These are phyloP conservation scores for Cyclophora punctaria DNA, from an alignment of 2,888 invertebrate genomes.

Conservation along the genomic window DNA sequence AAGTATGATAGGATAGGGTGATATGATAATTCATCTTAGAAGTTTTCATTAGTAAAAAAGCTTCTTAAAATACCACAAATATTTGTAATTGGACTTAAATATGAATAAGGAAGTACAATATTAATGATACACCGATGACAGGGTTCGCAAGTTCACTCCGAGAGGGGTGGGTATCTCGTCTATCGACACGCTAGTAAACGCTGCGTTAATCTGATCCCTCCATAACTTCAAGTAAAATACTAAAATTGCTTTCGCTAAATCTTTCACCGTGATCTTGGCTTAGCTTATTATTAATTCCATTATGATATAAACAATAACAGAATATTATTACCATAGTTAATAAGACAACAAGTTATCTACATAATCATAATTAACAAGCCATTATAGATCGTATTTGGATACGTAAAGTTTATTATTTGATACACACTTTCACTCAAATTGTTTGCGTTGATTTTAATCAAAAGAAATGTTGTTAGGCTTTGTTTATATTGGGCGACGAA, in stretches of 20 bases:
- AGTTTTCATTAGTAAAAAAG: too few species aligned
- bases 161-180: conserved; percentile 43
- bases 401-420: background rate
- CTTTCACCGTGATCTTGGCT: conserved; percentile 66
- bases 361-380: conserved; percentile 11
- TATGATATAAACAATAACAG: conserved; percentile 64
- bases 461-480: too few species aligned
- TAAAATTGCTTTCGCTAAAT: conserved; percentile 71
- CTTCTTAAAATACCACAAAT: too few species aligned
- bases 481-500: too few species aligned
- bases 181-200: conserved; percentile 60
- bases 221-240: conserved; percentile 69
- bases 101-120: conserved; percentile 1
- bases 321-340: conserved; percentile 55
- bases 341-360: conserved; percentile 17
- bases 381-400: conserved; percentile 9
- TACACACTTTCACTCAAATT: too few species aligned
- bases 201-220: conserved; percentile 64
- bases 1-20: too few species aligned
- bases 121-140: conserved; percentile 14
- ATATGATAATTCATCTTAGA: too few species aligned
- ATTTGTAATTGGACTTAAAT: too few species aligned
- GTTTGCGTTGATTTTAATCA: too few species aligned
- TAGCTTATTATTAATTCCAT: conserved; percentile 66
- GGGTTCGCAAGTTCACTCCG: conserved; percentile 16